Evolutionary conservation across 2,113 vertebrate genomes (phyloP), one percentile per base, ranked within the genome.

Genomic region (Vidua macroura): DNA sequence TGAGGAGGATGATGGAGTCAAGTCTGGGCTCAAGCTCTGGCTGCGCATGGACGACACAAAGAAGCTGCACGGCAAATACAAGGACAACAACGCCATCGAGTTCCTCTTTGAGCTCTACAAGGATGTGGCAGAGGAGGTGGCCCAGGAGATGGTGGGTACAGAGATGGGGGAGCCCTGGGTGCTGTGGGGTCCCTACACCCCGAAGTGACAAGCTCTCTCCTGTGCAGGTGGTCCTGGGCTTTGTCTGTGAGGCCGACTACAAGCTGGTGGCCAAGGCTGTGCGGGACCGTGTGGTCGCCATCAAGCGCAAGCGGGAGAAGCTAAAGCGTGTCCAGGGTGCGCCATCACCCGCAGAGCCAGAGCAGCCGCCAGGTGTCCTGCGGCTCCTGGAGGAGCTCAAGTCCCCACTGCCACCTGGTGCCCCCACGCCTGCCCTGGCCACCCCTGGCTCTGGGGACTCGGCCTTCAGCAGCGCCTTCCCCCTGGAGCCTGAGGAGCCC

Each of bases 11-110:
- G 98, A 99, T 4, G 98, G 97, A 4, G 33, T 99, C 91, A 99
- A 99, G 96, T 97, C 98, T 0, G 98, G 98, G 15, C 98, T 99
- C 55, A 99, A 99, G 97, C 98, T 99, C 82, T 99, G 99, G 99
- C 98, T 99, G 85, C 98, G 99, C 76, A 99, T 99, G 98, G 99
- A 99, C 1, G 99, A 99, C 88, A 98, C 98, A 1, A 99, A 99
- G 97, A 99, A 99, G 64, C 98, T 99, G 27, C 98, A 99, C 0
- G 99, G 99, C 25, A 99, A 98, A 77, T 99, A 99, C 91, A 98
- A 99, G 93, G 99, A 99, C 98, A 99, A 99, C 98, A 99, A 99
- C 2, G 99, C 99, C 96, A 99, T 99, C 4, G 99, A 99, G 97
- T 99, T 99, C 97, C 97, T 99, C 66, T 99, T 99, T 1, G 99